phyloP scores from a whole-genome alignment of 2,888 invertebrate genomes.

The Nemotelus nigrinus region DNA sequence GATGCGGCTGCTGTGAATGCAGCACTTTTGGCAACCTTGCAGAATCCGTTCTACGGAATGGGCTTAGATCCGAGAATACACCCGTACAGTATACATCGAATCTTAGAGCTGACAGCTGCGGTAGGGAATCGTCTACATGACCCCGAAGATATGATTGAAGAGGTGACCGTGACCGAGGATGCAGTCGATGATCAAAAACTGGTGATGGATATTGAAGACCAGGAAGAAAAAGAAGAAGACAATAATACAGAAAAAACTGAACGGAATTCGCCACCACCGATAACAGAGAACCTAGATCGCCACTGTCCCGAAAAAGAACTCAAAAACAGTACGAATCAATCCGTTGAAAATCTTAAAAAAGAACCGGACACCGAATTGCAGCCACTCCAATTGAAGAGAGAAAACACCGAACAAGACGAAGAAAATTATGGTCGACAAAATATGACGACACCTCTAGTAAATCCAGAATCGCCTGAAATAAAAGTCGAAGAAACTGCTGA shows the following conservation, averaged over 20 bases:
- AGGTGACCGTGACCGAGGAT: slow-evolving; percentile 71
- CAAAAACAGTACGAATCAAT: slow-evolving; percentile 56
- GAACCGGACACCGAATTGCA: slow-evolving; percentile 41
- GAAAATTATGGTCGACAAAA: slow-evolving; percentile 65
- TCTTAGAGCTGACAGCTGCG: slow-evolving; percentile 62
- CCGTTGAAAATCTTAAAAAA: too few species aligned
- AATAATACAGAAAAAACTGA: slow-evolving; percentile 56
- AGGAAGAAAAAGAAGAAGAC: slow-evolving; percentile 67
- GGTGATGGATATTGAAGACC: slow-evolving; percentile 75
- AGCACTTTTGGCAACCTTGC: slow-evolving; percentile 67
- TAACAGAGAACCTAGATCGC: slow-evolving; percentile 62
- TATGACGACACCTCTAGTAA: neutral
- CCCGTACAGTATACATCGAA: slow-evolving; percentile 62
- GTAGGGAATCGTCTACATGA: slow-evolving; percentile 60
- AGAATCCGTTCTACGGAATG: slow-evolving; percentile 63
- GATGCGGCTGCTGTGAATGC: slow-evolving; percentile 74
- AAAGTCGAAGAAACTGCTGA: slow-evolving; percentile 57
- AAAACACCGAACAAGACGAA: slow-evolving; percentile 67
- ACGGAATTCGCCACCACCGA: slow-evolving; percentile 55
- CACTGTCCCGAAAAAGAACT: slow-evolving; percentile 78
- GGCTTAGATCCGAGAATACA: slow-evolving; percentile 63
- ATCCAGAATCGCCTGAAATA: slow-evolving; percentile 49
- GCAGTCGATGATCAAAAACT: slow-evolving; percentile 70
- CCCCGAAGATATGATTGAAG: slow-evolving; percentile 71
- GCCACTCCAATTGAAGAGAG: slow-evolving; percentile 44